A percentile compares a stretch with the other conserved stretches of the same genome.
These are phyloP conservation scores for Tricholauxania praeusta DNA, from an alignment of 2,888 invertebrate species.

Conservation along the genomic window DNA sequence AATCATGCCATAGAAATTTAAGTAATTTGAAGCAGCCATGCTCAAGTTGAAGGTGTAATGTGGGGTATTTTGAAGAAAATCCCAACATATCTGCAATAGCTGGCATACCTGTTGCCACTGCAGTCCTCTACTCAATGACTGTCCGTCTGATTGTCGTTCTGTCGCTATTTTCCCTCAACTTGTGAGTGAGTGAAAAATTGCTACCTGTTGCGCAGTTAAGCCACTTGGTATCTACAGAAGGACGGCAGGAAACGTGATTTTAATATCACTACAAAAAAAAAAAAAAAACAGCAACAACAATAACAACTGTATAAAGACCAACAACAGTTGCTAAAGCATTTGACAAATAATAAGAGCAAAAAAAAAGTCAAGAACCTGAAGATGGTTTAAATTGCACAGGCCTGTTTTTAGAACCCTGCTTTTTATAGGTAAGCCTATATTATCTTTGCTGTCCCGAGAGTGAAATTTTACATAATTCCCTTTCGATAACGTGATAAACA, in stretches of 20 bases:
- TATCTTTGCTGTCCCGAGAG: no score
- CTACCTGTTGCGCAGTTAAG: conserved; percentile 31
- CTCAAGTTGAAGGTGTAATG: conserved; percentile 41
- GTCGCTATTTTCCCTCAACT: background rate
- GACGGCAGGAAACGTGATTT: conserved; percentile 24
- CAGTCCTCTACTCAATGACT: conserved; percentile 1
- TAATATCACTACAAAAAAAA: background rate
- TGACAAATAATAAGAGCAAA: conserved; percentile 36
- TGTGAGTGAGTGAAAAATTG: conserved; percentile 31
- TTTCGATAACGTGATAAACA: no score
- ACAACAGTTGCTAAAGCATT: background rate
- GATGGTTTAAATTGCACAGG: no score
- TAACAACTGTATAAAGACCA: background rate
- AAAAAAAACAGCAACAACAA: background rate
- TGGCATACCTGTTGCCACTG: background rate
- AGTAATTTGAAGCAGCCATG: conserved; percentile 18
- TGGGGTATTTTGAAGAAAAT: conserved; percentile 21
- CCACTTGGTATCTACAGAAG: background rate
- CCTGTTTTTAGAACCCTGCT: no score
- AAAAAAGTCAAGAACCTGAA: no score
- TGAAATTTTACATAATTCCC: no score
- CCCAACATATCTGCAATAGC: background rate
- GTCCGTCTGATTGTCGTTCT: conserved; percentile 5
- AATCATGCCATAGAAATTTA: conserved; percentile 26
- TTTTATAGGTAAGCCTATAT: no score